phyloP scores from a whole-genome alignment of 2,888 invertebrate genomes.

The Coleophora deauratella region DNA sequence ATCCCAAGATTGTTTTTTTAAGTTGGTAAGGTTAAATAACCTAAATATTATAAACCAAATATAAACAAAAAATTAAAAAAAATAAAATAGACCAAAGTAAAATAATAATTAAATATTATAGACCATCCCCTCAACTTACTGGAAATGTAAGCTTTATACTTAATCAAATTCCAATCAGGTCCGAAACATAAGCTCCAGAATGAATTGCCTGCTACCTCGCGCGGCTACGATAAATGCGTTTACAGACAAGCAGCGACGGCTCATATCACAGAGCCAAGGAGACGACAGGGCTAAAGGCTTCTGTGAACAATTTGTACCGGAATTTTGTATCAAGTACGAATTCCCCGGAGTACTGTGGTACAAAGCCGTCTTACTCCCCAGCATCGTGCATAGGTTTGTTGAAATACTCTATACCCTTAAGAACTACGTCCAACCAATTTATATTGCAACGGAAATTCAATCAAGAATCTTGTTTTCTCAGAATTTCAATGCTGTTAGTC shows the following conservation, averaged over 20 bases:
- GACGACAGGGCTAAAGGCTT: constrained; percentile 63
- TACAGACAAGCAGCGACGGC: constrained; percentile 48
- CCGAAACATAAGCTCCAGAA: constrained; percentile 49
- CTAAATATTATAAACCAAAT: no score
- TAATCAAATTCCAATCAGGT: no score
- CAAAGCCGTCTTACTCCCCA: constrained; percentile 88
- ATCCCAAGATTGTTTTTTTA: no score
- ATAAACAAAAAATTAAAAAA: no score
- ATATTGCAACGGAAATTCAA: no score
- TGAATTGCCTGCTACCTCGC: constrained; percentile 62
- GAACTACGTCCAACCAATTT: no score
- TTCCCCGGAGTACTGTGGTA: constrained; percentile 87
- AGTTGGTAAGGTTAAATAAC: no score
- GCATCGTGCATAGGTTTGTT: constrained; percentile 83
- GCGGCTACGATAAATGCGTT: constrained; percentile 47
- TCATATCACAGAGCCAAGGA: constrained; percentile 41
- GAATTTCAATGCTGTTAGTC: constrained; percentile 75
- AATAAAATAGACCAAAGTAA: no score
- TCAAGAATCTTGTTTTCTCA: no score
- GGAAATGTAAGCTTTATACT: no score
- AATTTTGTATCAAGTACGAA: constrained; percentile 83
- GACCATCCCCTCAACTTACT: no score
- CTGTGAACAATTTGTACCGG: constrained; percentile 86
- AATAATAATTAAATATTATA: no score
- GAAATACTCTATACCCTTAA: not conserved